Evolutionary conservation across 2,888 invertebrate genomes (phyloP).

Genomic region (Osmoderma eremita): DNA sequence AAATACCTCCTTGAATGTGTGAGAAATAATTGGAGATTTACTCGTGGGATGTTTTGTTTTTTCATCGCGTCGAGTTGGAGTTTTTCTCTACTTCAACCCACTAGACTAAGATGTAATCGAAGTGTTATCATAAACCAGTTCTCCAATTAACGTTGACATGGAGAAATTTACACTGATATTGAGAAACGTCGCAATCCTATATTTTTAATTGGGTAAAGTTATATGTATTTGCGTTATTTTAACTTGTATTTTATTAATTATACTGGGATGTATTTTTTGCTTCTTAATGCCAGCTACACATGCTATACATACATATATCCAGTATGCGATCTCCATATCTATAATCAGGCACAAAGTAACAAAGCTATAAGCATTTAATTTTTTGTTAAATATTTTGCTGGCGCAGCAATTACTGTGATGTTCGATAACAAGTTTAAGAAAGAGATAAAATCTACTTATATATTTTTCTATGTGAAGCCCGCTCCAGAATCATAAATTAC

Average conservation of each 20-base stretch:
- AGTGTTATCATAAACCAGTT: slow-evolving; percentile 27
- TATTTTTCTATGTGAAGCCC: too few species aligned
- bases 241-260: background rate
- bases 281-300: too few species aligned
- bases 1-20: slow-evolving; percentile 28
- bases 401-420: too few species aligned
- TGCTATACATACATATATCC: too few species aligned
- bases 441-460: too few species aligned
- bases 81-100: slow-evolving; percentile 18
- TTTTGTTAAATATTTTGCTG: too few species aligned
- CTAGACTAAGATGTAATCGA: slow-evolving; percentile 20
- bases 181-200: slow-evolving; percentile 18
- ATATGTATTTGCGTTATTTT: background rate
- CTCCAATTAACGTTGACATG: slow-evolving; percentile 24
- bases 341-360: too few species aligned
- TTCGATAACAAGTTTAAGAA: too few species aligned
- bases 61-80: slow-evolving; percentile 6
- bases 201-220: slow-evolving; percentile 14
- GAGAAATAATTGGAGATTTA: slow-evolving; percentile 33
- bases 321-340: too few species aligned
- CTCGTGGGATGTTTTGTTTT: slow-evolving; percentile 19
- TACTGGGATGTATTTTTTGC: too few species aligned
- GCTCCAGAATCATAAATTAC: too few species aligned
- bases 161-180: slow-evolving; percentile 28
- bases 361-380: too few species aligned